Evolutionary conservation across 2,797 vertebrate species (phyloP), one percentile per base, ranked within the genome.

Genomic region (Hemibagrus guttatus): DNA sequence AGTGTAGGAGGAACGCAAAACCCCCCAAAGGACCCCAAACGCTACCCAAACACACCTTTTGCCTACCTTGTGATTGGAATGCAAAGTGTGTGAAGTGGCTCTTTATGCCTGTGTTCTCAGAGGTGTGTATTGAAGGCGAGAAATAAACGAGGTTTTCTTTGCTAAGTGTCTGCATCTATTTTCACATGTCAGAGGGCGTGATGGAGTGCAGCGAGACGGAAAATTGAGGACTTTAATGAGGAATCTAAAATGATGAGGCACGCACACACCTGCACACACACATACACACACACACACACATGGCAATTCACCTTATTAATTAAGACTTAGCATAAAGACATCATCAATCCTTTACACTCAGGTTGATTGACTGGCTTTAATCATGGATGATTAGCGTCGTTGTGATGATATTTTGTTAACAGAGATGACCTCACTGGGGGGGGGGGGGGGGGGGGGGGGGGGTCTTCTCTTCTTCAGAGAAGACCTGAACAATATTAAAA

Each of bases 141-240:
- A 94, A 94, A 93, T 94, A 93, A 96, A 95, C 92, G 90, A 93
- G 93, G 94, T 95, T 96, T 95, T 94, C 95, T 95, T 95, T 95
- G 90, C 94, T 95, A 95, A 96, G 95, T 95, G 93, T 95, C 93
- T 88, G 83, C 14, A 90, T 94, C 93, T 95, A 89, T 95, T 95
- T 95, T 95, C 93, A 85, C 94, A 95, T 95, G 95, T 95, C 95
- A 95, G 88, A 92, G 28, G 12, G 91, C 86, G 93, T 94, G 95
- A 96, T 95, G 93, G 94, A 96, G 95, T 94, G 94, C 90, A 1
- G 91, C 82, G 93, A 93, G 93, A 94, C 92, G 92, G 92, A 95
- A 95, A 95, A 94, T 49, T 49, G 46, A 49, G 46, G 92, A 93
- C 61, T 92, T 94, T 94, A 94, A 94, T 92, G 90, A 84, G 87